Evolutionary conservation across 2,113 vertebrate species (phyloP).

Genomic region (Cranoglanis bouderius): DNA sequence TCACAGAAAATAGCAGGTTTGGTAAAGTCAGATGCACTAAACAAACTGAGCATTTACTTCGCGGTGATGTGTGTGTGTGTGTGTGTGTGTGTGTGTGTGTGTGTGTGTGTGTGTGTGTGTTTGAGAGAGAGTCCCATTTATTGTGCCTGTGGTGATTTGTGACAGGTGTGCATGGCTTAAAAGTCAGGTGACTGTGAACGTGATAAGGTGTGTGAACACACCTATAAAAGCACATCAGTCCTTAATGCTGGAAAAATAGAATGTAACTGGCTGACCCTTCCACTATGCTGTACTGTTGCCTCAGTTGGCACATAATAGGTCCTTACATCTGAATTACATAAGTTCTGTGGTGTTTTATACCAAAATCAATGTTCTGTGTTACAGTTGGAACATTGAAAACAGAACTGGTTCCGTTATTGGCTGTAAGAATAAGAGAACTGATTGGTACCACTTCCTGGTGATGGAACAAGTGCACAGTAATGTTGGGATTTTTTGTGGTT

Average conservation of each 20-base stretch:
- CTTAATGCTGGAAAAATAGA: not conserved
- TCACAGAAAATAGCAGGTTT: no score
- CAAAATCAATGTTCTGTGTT: not conserved
- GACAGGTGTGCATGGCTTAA: no score
- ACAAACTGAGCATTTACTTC: no score
- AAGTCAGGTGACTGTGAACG: no score
- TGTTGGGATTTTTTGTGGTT: not conserved
- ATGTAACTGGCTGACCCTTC: not conserved
- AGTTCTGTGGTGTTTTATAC: not conserved
- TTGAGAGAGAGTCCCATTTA: no score
- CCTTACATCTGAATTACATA: not conserved
- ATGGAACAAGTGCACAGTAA: not conserved
- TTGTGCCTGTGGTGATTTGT: no score
- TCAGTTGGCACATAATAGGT: not conserved
- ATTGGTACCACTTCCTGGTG: not conserved
- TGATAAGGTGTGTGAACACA: no score
- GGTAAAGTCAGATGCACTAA: no score
- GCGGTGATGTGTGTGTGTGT: no score
- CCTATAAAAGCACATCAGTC: not conserved
- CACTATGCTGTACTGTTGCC: not conserved
- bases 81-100: no score
- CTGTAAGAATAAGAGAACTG: not conserved
- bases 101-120: no score
- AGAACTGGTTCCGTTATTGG: not conserved
- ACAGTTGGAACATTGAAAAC: not conserved